These are phyloP conservation scores for Drosophila tanythrix DNA, from an alignment of 2,888 invertebrate genomes.

Conservation along the genomic window DNA sequence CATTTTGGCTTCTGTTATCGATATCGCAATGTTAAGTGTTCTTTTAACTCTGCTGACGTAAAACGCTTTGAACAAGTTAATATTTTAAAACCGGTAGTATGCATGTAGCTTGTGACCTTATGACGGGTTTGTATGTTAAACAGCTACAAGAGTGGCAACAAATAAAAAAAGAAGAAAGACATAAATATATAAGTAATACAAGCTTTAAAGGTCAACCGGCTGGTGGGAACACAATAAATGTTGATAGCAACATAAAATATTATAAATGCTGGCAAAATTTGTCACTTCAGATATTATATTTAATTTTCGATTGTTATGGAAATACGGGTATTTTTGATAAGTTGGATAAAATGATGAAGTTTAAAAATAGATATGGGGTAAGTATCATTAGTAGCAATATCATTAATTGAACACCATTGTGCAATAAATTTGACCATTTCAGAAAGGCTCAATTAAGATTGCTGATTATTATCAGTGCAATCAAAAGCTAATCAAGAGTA, in stretches of 20 bases:
- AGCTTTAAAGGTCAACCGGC: conserved; percentile 79
- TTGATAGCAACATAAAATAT: conserved; percentile 1
- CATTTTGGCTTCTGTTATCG: conserved; percentile 22
- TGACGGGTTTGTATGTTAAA: conserved; percentile 55
- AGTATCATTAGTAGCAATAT: not conserved
- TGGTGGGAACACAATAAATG: conserved; percentile 36
- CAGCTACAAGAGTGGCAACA: conserved; percentile 33
- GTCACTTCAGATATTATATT: conserved; percentile 3
- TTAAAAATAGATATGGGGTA: not conserved
- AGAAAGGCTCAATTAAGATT: not conserved
- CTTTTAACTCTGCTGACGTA: not conserved
- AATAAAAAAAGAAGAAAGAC: conserved; percentile 44
- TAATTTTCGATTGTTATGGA: not conserved
- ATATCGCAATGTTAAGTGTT: conserved; percentile 17
- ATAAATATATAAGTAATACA: conserved; percentile 34
- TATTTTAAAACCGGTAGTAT: conserved; percentile 56
- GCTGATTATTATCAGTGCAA: not conserved
- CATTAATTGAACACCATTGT: not conserved
- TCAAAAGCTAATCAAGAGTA: not conserved
- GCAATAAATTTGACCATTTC: not conserved
- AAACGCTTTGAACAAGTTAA: conserved; percentile 7
- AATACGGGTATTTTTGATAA: not conserved
- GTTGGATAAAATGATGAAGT: not conserved
- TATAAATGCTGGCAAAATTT: not conserved
- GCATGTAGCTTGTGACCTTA: conserved; percentile 58